Evolutionary conservation across 2,888 invertebrate genomes (phyloP), one percentile per base, ranked within the genome.

Genomic region (Orthosia gothica): DNA sequence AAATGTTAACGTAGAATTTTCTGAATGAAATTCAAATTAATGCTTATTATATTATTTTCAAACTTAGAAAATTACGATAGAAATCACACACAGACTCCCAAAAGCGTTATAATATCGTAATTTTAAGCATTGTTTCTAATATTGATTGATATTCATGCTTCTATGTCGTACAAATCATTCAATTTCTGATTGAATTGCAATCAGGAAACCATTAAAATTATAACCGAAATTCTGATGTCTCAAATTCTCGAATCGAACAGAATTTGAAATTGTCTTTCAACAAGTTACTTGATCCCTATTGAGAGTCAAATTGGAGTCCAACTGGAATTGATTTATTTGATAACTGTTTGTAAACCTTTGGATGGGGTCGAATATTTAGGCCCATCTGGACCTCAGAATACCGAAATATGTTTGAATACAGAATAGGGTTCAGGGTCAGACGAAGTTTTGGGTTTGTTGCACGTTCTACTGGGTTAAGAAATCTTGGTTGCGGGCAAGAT

Each of bases 261-360:
- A 74, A 69, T 64, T 69, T 40, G 70, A 68, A 68, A 76, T 84
- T 81, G 62, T 74, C 70, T 71, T 81, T 61, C 47, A 75, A 50
- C 70, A 80, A 84, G 81, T 66, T 54, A 23, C 55, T 59, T 40
- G 50, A 59, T n/a, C 13, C 15, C 49, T 18, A 76, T 84, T 85
- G 40, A 74, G 57, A 74, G 70, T 68, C 32, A 69, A 81, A 77
- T 82, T 82, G 82, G 45, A 62, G 66, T 59, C 63, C 61, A 69
- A 70, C 61, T 66, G 57, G 47, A 66, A 77, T 69, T 69, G 68
- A 84, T 84, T 81, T 67, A 77, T 81, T 70, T 81, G 64, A 62
- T 65, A 73, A 81, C 66, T 68, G 54, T 45, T 65, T 77, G 65
- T 50, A 57, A 63, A 62, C 23, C 58, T 62, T 26, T n/a, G 20